Conservation (phyloP, 2,888 invertebrate species). For the Automeris io region DNA sequence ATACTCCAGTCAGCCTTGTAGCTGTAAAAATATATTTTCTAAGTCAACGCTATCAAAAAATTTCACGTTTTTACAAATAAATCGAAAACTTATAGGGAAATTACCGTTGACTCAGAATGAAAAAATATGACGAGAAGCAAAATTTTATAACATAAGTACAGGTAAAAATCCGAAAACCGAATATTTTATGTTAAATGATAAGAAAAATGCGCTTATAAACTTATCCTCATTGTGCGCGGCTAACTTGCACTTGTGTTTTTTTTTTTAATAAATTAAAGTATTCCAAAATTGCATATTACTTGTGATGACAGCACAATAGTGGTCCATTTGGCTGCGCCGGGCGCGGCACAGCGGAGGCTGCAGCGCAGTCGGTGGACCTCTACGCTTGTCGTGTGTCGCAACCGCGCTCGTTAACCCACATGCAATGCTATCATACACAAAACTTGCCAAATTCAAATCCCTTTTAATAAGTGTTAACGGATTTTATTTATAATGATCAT, state of each 20-base stretch:
- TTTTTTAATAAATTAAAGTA: background rate
- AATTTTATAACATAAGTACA: too few species aligned
- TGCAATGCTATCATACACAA: slow-evolving; percentile 27
- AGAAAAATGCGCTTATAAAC: background rate
- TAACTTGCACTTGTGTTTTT: background rate
- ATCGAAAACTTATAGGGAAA: too few species aligned
- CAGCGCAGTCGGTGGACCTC: slow-evolving; percentile 20
- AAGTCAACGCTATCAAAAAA: too few species aligned
- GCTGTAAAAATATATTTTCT: too few species aligned
- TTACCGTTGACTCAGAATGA: too few species aligned
- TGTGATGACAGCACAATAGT: slow-evolving; percentile 20
- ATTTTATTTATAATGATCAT: too few species aligned
- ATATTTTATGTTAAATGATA: too few species aligned
- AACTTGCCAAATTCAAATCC: slow-evolving; percentile 33
- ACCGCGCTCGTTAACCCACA: slow-evolving; percentile 67
- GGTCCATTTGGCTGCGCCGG: slow-evolving; percentile 27
- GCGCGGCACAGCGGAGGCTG: slow-evolving; percentile 12
- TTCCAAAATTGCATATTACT: slow-evolving; percentile 2
- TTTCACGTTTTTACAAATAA: too few species aligned
- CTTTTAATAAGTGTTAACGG: too few species aligned
- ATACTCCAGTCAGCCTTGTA: too few species aligned
- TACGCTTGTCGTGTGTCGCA: slow-evolving; percentile 38
- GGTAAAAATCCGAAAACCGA: too few species aligned
- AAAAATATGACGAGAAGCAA: too few species aligned
- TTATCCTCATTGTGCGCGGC: background rate